Percentiles rank a stretch among this genome's conserved stretches.
phyloP scores from a whole-genome alignment of 2,113 vertebrate species.

The Ploceus nigricollis region DNA sequence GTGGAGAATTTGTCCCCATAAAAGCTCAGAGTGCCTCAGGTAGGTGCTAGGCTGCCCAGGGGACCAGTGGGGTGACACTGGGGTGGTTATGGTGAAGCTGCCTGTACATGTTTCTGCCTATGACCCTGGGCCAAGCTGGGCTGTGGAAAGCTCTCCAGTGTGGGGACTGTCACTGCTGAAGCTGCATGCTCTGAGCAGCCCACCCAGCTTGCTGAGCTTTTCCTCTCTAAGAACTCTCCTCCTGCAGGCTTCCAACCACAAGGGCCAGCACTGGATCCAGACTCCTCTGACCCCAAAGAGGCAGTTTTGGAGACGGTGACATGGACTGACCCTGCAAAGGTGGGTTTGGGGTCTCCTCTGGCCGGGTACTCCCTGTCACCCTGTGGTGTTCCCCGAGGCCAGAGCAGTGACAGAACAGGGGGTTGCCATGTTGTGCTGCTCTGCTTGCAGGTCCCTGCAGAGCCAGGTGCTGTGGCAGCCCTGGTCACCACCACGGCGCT shows the following conservation, averaged over 20 bases:
- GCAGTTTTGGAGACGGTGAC: fast-evolving
- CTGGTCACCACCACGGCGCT: fast-evolving
- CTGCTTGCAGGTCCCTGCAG: not conserved
- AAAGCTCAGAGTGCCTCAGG: not conserved
- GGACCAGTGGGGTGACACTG: not conserved
- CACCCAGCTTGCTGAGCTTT: not conserved
- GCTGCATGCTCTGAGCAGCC: not conserved
- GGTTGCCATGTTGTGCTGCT: not conserved
- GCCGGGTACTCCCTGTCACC: fast-evolving
- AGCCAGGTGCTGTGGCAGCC: fast-evolving
- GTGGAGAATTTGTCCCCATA: not conserved
- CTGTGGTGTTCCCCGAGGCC: fast-evolving
- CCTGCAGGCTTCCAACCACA: not conserved
- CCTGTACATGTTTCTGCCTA: not conserved
- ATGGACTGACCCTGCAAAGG: not conserved
- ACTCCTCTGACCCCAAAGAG: not conserved
- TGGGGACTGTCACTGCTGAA: not conserved
- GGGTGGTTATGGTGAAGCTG: not conserved
- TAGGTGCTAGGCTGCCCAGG: not conserved
- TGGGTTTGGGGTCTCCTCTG: not conserved
- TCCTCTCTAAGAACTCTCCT: not conserved
- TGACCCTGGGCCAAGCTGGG: not conserved
- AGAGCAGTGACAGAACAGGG: not conserved
- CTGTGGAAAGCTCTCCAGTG: not conserved
- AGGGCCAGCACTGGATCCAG: not conserved